Base-by-base conservation (phyloP, 1,140 invertebrate genomes). In the Phocides pigmalion region DNA sequence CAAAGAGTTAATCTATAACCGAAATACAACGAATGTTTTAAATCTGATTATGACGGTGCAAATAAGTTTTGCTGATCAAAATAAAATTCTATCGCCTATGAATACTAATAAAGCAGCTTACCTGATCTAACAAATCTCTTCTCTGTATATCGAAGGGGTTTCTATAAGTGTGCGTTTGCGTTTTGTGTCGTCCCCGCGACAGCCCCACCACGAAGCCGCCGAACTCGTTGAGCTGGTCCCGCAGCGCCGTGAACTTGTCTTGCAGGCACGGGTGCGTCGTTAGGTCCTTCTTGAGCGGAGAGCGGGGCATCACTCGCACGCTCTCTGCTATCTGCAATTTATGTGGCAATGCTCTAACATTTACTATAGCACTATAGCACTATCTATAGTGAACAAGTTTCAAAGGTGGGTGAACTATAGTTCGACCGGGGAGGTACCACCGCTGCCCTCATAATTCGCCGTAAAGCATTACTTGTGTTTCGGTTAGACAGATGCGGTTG, bases 81-180 rank as follows among this genome's bases (percentile, higher is more conserved):
- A 16, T 8, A 19, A 35, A 11, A 2, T 9, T 15, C 28, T 58
- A 42, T 35, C n/a, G 4, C 35, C 3, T 28, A 35, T 17, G 14
- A 32, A 19, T 39, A 9, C 22, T 15, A 16, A 19, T 5, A 44
- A 8, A 2, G 32, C 22, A 17, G 56, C n/a, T 58, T 62, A 93
- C 93, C 92, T 99, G 98, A 93, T 99, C 97, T 22, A 99, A 93
- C 9, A 99, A 91, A 79, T 96, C 95, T 70, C 95, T 94, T 46
- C 98, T 92, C 12, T 97, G 96, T 84, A 99, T 98, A 91, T 99
- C 98, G 80, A 98, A 99, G 0, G 98, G 97, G 93, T 99, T 99
- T 75, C 97, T 95, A 84, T 98, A 99, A 54, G 95, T 96, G 68
- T 97, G 96, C 6, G 94, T 91, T 15, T 94, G 93, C 11, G 93